Percentiles rank a stretch among this genome's conserved stretches.
These are phyloP conservation scores for Myotis planiceps DNA, from an alignment of 2,797 vertebrate species.

Conservation along the genomic window DNA sequence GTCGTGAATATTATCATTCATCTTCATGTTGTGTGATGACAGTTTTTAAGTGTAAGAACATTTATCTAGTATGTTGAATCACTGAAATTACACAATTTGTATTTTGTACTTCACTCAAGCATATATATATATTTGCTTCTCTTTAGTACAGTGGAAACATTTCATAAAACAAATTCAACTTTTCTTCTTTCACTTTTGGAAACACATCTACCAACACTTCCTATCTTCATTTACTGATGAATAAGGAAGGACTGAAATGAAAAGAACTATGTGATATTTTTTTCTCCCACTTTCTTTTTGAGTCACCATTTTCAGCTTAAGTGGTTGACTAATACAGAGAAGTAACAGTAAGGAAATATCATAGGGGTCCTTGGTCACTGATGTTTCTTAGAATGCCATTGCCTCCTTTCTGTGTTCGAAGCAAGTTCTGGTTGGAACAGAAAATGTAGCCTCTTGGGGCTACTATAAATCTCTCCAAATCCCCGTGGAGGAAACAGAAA, in stretches of 20 bases:
- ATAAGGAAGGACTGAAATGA: not conserved
- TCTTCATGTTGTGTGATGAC: not conserved
- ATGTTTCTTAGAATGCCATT: not conserved
- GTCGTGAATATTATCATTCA: not conserved
- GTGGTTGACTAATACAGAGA: not conserved
- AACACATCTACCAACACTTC: not conserved
- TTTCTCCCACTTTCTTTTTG: not conserved
- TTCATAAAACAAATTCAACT: not conserved
- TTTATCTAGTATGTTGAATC: not conserved
- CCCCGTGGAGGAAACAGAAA: not conserved
- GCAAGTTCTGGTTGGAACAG: not conserved
- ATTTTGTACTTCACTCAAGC: not conserved
- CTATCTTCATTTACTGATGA: not conserved
- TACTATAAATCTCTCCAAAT: not conserved
- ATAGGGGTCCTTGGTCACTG: not conserved
- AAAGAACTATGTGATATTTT: not conserved
- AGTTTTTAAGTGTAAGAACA: not conserved
- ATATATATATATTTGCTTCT: not conserved
- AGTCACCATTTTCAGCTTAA: not conserved
- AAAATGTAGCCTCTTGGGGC: not conserved
- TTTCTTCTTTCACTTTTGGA: not conserved
- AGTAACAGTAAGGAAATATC: not conserved
- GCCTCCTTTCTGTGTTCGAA: not conserved
- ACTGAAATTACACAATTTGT: not conserved
- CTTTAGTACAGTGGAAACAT: not conserved